Base-by-base conservation (phyloP, 2,113 vertebrate species). In the Eupsittula cactorum region DNA sequence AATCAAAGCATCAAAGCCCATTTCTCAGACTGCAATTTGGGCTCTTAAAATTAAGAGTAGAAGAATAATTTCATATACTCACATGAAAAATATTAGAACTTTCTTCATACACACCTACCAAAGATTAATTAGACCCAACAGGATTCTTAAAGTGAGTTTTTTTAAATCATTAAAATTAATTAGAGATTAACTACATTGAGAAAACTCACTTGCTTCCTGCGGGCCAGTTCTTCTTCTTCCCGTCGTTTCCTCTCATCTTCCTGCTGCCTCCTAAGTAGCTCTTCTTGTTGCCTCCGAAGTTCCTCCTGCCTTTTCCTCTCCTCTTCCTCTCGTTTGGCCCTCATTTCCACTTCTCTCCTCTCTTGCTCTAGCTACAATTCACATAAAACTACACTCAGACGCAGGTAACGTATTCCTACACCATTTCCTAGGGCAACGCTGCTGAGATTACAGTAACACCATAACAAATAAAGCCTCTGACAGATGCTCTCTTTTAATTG, bases 291-390 rank as follows among this genome's bases (percentile, higher is more conserved):
- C 74, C 98, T 98, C 82, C 98, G 98, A 85, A 98, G 98, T 44
- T 98, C 98, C 93, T 98, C 98, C 96, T 98, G 98, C 59, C 98
- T 98, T 96, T 99, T 99, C 95, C 99, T 98, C 90, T 99, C 99
- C 92, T 99, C 99, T 94, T 99, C 99, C 97, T 99, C 99, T 93
- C 99, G 98, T 98, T 99, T 99, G 91, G 98, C 99, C 96, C 99
- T 98, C 92, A 99, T 97, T 97, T 99, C 99, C 90, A 98, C 98
- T 92, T 99, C 99, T 94, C 98, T 98, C 85, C 99, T 98, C 94
- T 99, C 99, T 93, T 99, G 98, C 92, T 99, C 99, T 97, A 99
- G 96, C 99, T 99, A 96, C 86, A 97, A 97, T 95, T 55, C 95
- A 97, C 94, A 97, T 81, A 97, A 95, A 96, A 95, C 92, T 96